Conservation (phyloP, 1,140 invertebrate genomes). For the Telenomus remus region DNA sequence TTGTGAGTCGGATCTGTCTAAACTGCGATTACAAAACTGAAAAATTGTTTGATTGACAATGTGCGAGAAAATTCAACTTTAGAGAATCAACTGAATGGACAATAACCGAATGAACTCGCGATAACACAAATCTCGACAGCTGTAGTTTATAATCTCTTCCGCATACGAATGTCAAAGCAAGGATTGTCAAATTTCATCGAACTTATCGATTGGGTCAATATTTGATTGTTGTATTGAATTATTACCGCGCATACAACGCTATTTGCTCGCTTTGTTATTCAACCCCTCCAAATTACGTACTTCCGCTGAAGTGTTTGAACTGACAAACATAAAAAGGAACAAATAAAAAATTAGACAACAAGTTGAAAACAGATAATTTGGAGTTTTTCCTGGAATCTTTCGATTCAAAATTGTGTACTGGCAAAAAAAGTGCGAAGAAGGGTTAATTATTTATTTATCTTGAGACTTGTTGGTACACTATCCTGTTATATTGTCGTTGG, state of each 20-base stretch:
- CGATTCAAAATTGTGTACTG: no score
- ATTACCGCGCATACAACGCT: slow-evolving; percentile 1
- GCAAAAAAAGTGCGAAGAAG: no score
- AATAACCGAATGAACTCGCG: slow-evolving; percentile 30
- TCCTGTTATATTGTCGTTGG: slow-evolving; percentile 22
- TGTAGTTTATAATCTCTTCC: slow-evolving; percentile 67
- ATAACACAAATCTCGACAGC: slow-evolving; percentile 66
- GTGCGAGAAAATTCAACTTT: neutral
- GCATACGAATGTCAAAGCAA: slow-evolving; percentile 35
- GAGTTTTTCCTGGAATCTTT: no score
- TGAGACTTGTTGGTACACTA: no score
- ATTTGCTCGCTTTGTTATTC: neutral
- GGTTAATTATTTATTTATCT: no score
- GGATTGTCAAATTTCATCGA: slow-evolving; percentile 63
- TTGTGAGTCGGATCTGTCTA: neutral
- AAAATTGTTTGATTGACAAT: neutral
- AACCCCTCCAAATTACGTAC: slow-evolving; percentile 12
- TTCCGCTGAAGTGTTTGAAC: slow-evolving; percentile 14
- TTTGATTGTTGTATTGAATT: slow-evolving; percentile 45
- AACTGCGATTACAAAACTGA: no score
- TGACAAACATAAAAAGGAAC: no score
- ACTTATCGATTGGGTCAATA: slow-evolving; percentile 37
- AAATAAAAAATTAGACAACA: neutral
- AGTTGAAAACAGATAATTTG: no score
- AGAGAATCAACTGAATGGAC: slow-evolving; percentile 55